Base-by-base conservation (phyloP, 2,797 vertebrate species). In the Macropodus opercularis region DNA sequence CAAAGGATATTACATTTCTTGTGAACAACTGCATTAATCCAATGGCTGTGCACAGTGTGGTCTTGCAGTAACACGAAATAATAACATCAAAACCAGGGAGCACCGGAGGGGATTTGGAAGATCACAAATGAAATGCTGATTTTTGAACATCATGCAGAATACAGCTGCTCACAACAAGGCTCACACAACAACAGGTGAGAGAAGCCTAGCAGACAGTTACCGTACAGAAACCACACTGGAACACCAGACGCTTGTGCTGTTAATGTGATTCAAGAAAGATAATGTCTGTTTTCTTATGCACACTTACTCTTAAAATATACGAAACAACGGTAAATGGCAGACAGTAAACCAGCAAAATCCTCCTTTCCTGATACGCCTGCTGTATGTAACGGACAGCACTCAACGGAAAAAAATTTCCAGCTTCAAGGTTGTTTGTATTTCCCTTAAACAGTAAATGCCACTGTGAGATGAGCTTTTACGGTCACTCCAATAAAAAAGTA, bases 191-290 rank as follows among this genome's bases (percentile, higher is more conserved):
- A 66, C 39, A 58, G 55, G 62, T 56, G 27, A n/a, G 54, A 12
- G 44, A 18, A 23, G 34, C 13, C 22, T 14, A 5, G 8, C 52
- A 21, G 40, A 42, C 41, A 44, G 70, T 58, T 36, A 42, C 21
- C 50, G 79, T 61, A 62, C n/a, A n/a, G n/a, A n/a, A n/a, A n/a
- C n/a, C n/a, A 42, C 58, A 44, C 61, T 80, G 75, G 62, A 82
- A 50, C 56, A 52, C 47, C 61, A n/a, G 50, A 75, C 79, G 71
- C 27, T 35, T 70, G 62, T 72, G 73, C 0, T 62, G 21, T 51
- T 74, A 69, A 36, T 49, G 61, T 66, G n/a, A n/a, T 77, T 50
- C 77, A 77, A n/a, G n/a, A n/a, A 65, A 67, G 51, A 85, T 61
- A 84, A 42, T 62, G 13, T 8, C 10, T 31, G 61, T 71, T 17